Evolutionary conservation across 2,888 invertebrate genomes (phyloP), one percentile per base, ranked within the genome.

Genomic region (Trachelus tabidus): DNA sequence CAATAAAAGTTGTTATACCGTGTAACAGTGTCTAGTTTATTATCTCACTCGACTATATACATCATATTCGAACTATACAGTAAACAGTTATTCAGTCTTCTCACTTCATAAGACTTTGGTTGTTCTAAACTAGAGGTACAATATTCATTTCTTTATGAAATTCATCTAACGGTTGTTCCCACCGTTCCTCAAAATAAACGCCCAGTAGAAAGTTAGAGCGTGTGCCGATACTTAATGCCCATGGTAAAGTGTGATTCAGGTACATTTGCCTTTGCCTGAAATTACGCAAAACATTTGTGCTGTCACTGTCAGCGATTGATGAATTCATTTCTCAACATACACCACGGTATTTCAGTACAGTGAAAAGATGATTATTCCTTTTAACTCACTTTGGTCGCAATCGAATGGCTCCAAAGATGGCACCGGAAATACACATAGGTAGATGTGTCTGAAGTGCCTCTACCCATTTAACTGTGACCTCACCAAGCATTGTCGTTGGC

Each of bases 391-490:
- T 98, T 77, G 97, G 96, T 86, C 95, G 95, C 23, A 99, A 93
- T 84, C 99, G 93, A 23, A 96, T 93, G 2, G 98, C 97, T 15
- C 99, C 99, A 93, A 98, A 98, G 78, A 99, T 93, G 0, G 97
- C 99, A 33, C 97, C 99, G 76, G 96, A 95, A 80, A 97, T 93
- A 89, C 99, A 99, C 99, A 99, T 99, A 0, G 99, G 99, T 35
- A 99, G 92, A 76, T 95, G 96, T 15, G 96, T 97, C 92, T 99
- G 99, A 79, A 99, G 94, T 0, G 96, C 99, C 94, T 99, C 99
- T 75, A 99, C 95, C 98, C 99, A 99, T 93, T 99, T 99, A 9
- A 99, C 97, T 15, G 97, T 95, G 11, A 99, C 98, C 94, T 99
- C 94, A 79, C 95, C 95, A 68, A 98, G 92, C 97, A 98, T 97